Base-by-base conservation (phyloP, 2,113 vertebrate genomes). In the Tragelaphus strepsiceros region DNA sequence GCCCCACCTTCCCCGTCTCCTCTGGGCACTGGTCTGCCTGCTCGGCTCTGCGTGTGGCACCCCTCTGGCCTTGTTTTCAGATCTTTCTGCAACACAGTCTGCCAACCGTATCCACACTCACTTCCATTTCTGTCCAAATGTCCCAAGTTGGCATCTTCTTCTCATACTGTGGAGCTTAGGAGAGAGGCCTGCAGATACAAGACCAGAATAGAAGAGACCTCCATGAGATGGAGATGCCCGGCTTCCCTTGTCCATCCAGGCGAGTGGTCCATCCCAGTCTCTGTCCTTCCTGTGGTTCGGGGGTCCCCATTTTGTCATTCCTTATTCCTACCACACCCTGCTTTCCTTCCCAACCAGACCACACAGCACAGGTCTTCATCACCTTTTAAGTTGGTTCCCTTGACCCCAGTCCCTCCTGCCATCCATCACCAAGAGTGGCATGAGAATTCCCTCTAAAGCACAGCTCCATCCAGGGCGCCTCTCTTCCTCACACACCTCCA, bases 401-500 rank as follows among this genome's bases (percentile, higher is more conserved):
- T 39, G 35, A 59, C 54, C 35, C 82, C 54, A 26, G 53, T 58
- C 54, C 54, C 8, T 59, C 35, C 10, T 39, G n/a, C 54, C 24
- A 0, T 28, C 54, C 3, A 3, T 59, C n/a, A 28, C 15, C 82
- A 15, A 0, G 6, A 5, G 15, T 35, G 82, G 54, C 54, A 17
- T 0, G 5, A 39, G 35, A 43, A 6, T 59, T 17, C 54, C 35
- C 56, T 39, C 54, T 39, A 58, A 28, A 59, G 54, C 82, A 39
- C 54, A 28, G n/a, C 35, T 39, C 54, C 35, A 39, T 39, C 35
- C 8, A 16, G 54, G 82, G 22, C 0, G 8, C 22, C 35, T n/a
- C 35, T 13, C 24, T 43, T 43, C 35, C 54, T 85, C 54, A 2
- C 82, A 39, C 0, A 0, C 54, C n/a, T 84, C n/a, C 22, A 3